A percentile compares a stretch with the other conserved stretches of the same genome.
Conservation (phyloP, 2,113 vertebrate species). For the Dipodomys stephensi region DNA sequence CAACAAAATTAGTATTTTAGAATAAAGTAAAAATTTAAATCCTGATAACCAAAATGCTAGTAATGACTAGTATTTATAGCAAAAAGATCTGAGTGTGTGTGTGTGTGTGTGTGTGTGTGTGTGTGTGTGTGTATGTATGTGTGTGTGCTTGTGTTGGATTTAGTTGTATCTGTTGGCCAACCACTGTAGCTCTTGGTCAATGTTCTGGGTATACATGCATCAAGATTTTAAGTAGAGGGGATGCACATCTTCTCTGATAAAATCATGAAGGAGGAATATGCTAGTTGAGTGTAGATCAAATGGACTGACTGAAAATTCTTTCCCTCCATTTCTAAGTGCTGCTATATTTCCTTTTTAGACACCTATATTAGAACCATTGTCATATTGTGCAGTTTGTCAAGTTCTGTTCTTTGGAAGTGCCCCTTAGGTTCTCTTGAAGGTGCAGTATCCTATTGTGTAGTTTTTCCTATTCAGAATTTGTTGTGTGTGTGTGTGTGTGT, state of each 20-base stretch:
- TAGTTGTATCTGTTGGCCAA: not conserved
- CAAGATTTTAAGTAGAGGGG: not conserved
- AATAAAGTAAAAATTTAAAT: not conserved
- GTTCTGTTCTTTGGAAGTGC: not conserved
- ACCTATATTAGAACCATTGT: not conserved
- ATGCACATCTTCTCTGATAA: not conserved
- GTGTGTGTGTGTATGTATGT: not conserved
- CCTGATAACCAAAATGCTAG: not conserved
- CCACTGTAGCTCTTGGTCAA: not conserved
- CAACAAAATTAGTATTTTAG: not conserved
- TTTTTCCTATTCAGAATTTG: not conserved
- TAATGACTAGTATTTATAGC: not conserved
- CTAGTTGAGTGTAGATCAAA: slow-evolving; percentile 3
- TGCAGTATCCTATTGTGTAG: not conserved
- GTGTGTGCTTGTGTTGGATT: not conserved
- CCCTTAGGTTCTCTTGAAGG: not conserved
- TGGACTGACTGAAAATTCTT: not conserved
- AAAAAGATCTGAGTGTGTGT: not conserved
- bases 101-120: too few relatives aligned
- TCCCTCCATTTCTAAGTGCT: slow-evolving; percentile 49
- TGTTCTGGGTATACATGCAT: not conserved
- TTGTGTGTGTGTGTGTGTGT: not conserved
- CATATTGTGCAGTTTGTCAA: not conserved
- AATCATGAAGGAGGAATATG: not conserved
- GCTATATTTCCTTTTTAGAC: slow-evolving; percentile 46